Conservation (phyloP, 2,888 invertebrate species). For the Caenorhabditis auriculariae region DNA sequence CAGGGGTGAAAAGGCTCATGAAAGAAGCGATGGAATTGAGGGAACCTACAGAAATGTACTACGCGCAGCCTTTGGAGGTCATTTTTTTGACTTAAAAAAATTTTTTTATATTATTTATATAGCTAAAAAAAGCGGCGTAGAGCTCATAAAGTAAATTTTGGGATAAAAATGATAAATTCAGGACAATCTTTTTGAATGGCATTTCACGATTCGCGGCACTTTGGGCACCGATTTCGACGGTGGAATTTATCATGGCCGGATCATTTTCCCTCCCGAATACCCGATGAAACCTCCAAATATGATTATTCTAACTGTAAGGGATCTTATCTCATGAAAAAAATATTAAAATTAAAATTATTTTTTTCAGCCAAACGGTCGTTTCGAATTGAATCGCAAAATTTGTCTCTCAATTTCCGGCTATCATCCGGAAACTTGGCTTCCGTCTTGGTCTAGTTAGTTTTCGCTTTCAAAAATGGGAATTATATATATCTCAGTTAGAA, state of each 20-base stretch:
- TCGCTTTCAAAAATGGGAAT: neutral
- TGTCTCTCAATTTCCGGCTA: conserved; percentile 91
- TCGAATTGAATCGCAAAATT: conserved; percentile 89
- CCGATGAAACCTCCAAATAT: conserved; percentile 97
- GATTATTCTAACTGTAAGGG: conserved; percentile 80
- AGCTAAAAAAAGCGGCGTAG: neutral
- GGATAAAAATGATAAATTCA: conserved; percentile 13
- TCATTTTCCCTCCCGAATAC: conserved; percentile 86
- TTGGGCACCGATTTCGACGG: conserved; percentile 81
- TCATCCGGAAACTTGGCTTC: conserved; percentile 97
- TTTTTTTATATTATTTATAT: conserved; percentile 2
- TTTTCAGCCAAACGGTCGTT: conserved; percentile 83
- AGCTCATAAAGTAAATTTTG: too few species aligned
- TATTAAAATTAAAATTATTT: neutral
- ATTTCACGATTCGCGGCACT: conserved; percentile 89
- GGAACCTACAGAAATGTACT: conserved; percentile 84
- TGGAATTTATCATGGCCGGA: conserved; percentile 88
- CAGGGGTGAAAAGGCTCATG: conserved; percentile 89
- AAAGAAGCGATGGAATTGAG: conserved; percentile 83
- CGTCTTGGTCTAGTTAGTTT: conserved; percentile 82
- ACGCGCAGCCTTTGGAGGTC: conserved; percentile 81
- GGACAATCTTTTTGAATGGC: conserved; percentile 96
- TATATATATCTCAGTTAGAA: conserved; percentile 71
- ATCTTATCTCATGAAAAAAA: neutral
- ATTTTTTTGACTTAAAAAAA: conserved; percentile 1